These are phyloP conservation scores for Smithornis capensis DNA, from an alignment of 2,113 vertebrate genomes.

Conservation along the genomic window DNA sequence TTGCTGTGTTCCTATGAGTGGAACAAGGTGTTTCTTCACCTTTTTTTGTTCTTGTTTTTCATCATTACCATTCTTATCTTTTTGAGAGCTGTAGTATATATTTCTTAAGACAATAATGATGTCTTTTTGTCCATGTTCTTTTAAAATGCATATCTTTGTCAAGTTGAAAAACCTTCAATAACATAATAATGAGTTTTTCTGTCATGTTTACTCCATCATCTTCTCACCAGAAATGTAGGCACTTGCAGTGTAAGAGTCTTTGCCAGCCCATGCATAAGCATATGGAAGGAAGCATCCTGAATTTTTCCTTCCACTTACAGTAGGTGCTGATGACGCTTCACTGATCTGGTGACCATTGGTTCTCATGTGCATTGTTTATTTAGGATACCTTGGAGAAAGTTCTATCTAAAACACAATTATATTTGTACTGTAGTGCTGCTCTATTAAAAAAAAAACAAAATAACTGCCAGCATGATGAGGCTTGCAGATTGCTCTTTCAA, in stretches of 20 bases:
- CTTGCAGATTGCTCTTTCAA: not conserved
- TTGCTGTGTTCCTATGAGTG: not conserved
- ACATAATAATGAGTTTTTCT: not conserved
- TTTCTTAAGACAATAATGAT: not conserved
- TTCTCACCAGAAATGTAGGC: not conserved
- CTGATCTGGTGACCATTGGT: not conserved
- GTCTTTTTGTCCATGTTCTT: not conserved
- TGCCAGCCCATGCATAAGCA: not conserved
- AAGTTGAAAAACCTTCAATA: not conserved
- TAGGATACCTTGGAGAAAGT: not conserved
- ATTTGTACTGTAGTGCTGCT: not conserved
- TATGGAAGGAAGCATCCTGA: not conserved
- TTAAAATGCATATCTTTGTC: not conserved
- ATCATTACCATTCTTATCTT: not conserved
- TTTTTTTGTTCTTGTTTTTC: not conserved
- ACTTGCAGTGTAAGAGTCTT: not conserved
- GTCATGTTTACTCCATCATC: not conserved
- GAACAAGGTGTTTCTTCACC: not conserved
- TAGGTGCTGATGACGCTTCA: not conserved
- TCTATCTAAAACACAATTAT: not conserved
- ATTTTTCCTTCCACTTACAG: not conserved
- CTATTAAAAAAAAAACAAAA: not conserved
- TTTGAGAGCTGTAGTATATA: not conserved
- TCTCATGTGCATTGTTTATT: not conserved
- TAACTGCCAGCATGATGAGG: not conserved